Conservation (phyloP, 1,140 invertebrate species). For the Melipona quadrifasciata region DNA sequence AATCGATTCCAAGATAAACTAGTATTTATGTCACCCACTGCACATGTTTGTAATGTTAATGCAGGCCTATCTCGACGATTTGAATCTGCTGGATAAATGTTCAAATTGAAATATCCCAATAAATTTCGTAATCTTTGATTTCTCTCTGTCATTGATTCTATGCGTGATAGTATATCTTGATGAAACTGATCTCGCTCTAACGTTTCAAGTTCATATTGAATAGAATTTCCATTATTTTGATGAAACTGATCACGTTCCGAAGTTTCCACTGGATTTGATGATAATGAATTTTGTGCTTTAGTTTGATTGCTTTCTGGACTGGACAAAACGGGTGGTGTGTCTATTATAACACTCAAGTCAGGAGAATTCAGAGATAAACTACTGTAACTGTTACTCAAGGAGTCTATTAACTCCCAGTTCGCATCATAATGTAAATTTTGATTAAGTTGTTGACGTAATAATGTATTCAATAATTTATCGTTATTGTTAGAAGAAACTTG, state of each 20-base stretch:
- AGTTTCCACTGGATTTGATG: slow-evolving; percentile 64
- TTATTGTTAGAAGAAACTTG: slow-evolving; percentile 74
- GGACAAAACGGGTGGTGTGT: slow-evolving; percentile 81
- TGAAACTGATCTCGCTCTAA: slow-evolving; percentile 63
- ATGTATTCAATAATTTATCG: slow-evolving; percentile 77
- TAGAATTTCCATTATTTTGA: slow-evolving; percentile 54
- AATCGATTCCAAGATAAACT: slow-evolving; percentile 77
- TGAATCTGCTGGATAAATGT: slow-evolving; percentile 57
- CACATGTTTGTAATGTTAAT: slow-evolving; percentile 67
- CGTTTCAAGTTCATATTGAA: slow-evolving; percentile 61
- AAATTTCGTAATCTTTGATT: slow-evolving; percentile 72
- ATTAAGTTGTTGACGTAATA: slow-evolving; percentile 77
- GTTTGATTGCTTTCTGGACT: slow-evolving; percentile 74
- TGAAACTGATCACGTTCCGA: slow-evolving; percentile 63
- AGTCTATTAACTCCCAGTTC: slow-evolving; percentile 78
- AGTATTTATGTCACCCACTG: slow-evolving; percentile 69
- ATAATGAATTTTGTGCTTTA: slow-evolving; percentile 72
- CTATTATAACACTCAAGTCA: slow-evolving; percentile 84
- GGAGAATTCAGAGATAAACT: slow-evolving; percentile 83
- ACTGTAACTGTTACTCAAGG: slow-evolving; percentile 82
- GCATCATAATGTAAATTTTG: slow-evolving; percentile 69
- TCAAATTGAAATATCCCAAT: slow-evolving; percentile 69
- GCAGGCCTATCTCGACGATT: slow-evolving; percentile 66
- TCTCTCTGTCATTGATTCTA: slow-evolving; percentile 65
- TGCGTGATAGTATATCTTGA: slow-evolving; percentile 54